Evolutionary conservation across 2,113 vertebrate species (phyloP).

Genomic region (Rhombomys opimus): DNA sequence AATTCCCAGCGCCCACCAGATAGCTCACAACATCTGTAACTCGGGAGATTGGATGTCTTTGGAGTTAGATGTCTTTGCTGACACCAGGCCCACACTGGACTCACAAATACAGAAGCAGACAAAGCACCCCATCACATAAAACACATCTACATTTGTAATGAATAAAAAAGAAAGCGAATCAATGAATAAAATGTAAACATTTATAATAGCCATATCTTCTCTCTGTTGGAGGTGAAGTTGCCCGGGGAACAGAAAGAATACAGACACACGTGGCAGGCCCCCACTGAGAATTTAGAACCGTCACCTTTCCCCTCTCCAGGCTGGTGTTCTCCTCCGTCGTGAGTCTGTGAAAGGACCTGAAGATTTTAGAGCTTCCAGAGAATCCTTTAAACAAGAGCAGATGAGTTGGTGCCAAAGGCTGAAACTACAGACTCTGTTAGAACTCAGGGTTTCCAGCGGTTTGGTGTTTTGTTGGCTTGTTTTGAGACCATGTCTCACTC

Average conservation of each 20-base stretch:
- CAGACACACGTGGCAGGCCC: background rate
- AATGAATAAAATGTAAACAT: constrained; percentile 13
- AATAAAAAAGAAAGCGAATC: background rate
- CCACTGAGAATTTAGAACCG: background rate
- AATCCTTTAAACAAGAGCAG: constrained; percentile 56
- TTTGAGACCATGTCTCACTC: background rate
- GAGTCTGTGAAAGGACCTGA: background rate
- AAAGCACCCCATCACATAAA: background rate
- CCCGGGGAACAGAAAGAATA: background rate
- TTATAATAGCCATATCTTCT: background rate
- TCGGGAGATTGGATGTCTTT: background rate
- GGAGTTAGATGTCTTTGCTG: background rate
- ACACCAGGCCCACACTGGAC: background rate
- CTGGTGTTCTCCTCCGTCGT: background rate
- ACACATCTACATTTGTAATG: background rate
- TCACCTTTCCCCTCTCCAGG: background rate
- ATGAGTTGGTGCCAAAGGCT: background rate
- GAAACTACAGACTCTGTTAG: background rate
- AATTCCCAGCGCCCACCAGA: background rate
- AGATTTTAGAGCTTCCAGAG: constrained; percentile 35
- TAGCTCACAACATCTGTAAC: background rate
- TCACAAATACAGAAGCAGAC: background rate
- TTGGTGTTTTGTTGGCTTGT: background rate
- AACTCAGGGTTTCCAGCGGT: background rate
- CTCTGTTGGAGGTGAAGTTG: constrained; percentile 38